Conservation (phyloP, 1,140 invertebrate genomes). For the Cydia amplana region DNA sequence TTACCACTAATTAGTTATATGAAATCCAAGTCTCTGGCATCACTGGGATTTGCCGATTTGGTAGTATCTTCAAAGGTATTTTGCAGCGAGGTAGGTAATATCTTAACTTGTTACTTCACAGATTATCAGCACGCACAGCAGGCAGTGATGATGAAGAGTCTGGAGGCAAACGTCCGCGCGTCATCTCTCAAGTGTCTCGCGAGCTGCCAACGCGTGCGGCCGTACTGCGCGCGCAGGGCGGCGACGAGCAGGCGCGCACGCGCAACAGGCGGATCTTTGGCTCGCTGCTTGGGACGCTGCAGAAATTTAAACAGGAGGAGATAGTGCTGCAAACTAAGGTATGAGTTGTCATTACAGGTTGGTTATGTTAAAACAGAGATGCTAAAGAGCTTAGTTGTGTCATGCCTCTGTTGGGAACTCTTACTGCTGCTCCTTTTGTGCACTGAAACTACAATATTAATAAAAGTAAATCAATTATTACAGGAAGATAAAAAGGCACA, state of each 20-base stretch:
- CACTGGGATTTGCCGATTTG: no score
- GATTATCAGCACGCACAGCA: slow-evolving; percentile 65
- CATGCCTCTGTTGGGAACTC: background rate
- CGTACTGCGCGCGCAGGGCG: slow-evolving; percentile 86
- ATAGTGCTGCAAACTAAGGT: slow-evolving; percentile 90
- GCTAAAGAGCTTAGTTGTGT: no score
- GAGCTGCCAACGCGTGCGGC: slow-evolving; percentile 74
- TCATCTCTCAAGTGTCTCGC: slow-evolving; percentile 70
- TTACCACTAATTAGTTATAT: background rate
- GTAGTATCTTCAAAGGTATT: no score
- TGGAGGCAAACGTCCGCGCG: slow-evolving; percentile 57
- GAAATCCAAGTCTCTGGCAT: background rate
- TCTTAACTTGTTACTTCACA: slow-evolving; percentile 35
- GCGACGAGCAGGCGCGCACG: slow-evolving; percentile 90
- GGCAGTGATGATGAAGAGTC: slow-evolving; percentile 75
- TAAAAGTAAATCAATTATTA: slow-evolving; percentile 32
- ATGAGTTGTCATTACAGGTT: slow-evolving; percentile 34
- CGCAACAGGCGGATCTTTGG: slow-evolving; percentile 97
- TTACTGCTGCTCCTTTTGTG: background rate
- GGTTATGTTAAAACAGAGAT: no score
- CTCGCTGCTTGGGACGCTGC: slow-evolving; percentile 93
- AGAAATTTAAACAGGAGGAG: slow-evolving; percentile 97
- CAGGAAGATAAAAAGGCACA: slow-evolving; percentile 83
- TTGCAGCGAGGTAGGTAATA: background rate
- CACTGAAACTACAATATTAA: background rate